A percentile compares a stretch with the other conserved stretches of the same genome.
Conservation (phyloP, 1,140 invertebrate species). For the Pomphorhynchus laevis region DNA sequence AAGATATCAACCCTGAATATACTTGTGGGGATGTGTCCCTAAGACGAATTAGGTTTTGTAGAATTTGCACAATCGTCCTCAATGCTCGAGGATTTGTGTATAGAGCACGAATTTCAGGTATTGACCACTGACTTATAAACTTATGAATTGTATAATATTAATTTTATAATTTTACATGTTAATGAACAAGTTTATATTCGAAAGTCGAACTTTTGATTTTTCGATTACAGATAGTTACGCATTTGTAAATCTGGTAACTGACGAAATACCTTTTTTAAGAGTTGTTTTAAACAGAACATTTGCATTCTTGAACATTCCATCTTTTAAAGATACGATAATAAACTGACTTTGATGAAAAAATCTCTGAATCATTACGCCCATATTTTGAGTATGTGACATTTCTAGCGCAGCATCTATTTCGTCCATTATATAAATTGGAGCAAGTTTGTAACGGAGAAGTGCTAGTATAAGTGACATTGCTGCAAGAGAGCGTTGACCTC, state of each 20-base stretch:
- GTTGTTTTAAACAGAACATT: constrained; percentile 77
- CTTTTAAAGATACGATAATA: constrained; percentile 89
- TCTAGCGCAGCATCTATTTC: constrained; percentile 93
- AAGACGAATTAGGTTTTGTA: too few relatives aligned
- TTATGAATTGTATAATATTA: too few relatives aligned
- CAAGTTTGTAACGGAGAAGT: constrained; percentile 76
- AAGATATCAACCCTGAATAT: too few relatives aligned
- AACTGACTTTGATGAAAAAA: constrained; percentile 32
- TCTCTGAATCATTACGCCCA: constrained; percentile 58
- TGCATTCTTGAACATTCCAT: constrained; percentile 97
- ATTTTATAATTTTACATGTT: too few relatives aligned
- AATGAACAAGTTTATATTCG: too few relatives aligned
- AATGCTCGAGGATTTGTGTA: too few relatives aligned
- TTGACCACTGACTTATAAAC: too few relatives aligned
- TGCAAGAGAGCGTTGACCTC: constrained; percentile 70
- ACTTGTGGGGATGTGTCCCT: too few relatives aligned
- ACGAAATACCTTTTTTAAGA: constrained; percentile 74
- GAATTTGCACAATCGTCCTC: too few relatives aligned
- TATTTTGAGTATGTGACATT: constrained; percentile 88
- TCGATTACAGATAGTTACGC: too few relatives aligned
- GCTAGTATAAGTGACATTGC: constrained; percentile 73
- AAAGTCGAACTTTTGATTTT: too few relatives aligned
- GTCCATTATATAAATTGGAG: constrained; percentile 85
- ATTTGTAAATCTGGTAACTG: constrained; percentile 28
- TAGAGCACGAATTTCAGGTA: too few relatives aligned